Percentiles rank a stretch among this genome's conserved stretches.
These are phyloP conservation scores for Dryas iulia DNA, from an alignment of 1,140 invertebrate species.

Conservation along the genomic window DNA sequence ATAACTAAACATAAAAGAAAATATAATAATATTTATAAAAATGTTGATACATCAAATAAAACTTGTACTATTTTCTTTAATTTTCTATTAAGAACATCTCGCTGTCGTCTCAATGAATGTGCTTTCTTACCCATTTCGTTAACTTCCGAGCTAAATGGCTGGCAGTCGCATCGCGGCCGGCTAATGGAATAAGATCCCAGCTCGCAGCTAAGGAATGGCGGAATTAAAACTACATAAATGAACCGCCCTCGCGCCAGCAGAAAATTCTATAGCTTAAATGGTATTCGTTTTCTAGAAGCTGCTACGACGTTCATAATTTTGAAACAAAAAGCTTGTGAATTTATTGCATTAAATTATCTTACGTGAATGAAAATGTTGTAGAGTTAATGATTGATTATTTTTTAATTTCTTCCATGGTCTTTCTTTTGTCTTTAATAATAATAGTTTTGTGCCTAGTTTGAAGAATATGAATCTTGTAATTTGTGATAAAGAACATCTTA, in stretches of 20 bases:
- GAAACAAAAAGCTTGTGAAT: background rate
- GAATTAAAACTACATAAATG: constrained; percentile 79
- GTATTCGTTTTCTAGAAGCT: constrained; percentile 29
- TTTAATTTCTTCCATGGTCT: background rate
- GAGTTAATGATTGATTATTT: background rate
- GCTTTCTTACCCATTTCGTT: constrained; percentile 31
- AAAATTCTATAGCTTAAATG: constrained; percentile 57
- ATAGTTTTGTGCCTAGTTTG: too few species aligned
- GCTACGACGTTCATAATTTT: constrained; percentile 39
- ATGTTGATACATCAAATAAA: background rate
- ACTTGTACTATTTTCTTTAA: background rate
- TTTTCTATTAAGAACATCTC: constrained; percentile 20
- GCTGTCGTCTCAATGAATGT: background rate
- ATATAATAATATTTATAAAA: background rate
- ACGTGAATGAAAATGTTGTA: background rate
- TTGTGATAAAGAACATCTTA: too few species aligned
- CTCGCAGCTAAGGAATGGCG: constrained; percentile 72
- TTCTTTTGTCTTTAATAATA: too few species aligned
- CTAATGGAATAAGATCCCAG: constrained; percentile 73
- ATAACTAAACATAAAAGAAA: too few species aligned
- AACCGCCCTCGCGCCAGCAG: constrained; percentile 50
- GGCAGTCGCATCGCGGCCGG: constrained; percentile 53
- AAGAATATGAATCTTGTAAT: too few species aligned
- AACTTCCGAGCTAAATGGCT: constrained; percentile 70
- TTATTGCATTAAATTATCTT: background rate